phyloP scores from a whole-genome alignment of 2,888 invertebrate genomes.

The Onthophagus sagittarius region DNA sequence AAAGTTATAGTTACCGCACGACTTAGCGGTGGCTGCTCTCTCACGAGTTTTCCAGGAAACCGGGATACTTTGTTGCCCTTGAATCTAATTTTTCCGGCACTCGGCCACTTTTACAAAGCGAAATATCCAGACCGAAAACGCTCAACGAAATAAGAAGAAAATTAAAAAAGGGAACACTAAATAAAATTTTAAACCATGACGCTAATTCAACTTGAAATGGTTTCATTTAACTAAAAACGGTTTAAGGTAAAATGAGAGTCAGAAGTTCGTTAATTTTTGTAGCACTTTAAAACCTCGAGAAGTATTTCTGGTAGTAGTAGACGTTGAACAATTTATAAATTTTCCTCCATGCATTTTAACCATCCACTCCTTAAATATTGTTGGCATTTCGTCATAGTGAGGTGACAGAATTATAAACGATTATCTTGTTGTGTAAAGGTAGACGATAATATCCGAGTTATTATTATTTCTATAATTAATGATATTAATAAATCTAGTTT shows the following conservation, averaged over 20 bases:
- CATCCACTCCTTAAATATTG: not conserved
- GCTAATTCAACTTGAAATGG: not conserved
- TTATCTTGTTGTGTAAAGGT: not conserved
- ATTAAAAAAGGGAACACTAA: not conserved
- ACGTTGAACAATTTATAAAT: not conserved
- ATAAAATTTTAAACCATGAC: not conserved
- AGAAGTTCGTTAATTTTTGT: not conserved
- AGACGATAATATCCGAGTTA: too few species aligned
- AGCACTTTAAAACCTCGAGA: not conserved
- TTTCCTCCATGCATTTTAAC: not conserved
- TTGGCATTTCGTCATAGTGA: not conserved
- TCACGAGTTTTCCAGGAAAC: not conserved
- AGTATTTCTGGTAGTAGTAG: not conserved
- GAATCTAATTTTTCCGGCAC: not conserved
- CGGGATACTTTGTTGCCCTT: not conserved
- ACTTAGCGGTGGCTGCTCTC: not conserved
- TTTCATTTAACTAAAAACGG: not conserved
- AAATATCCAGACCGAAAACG: not conserved
- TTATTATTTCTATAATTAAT: too few species aligned
- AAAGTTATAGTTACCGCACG: not conserved
- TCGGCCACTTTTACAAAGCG: not conserved
- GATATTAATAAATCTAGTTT: too few species aligned
- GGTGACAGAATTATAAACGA: not conserved
- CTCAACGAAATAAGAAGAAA: too few species aligned
- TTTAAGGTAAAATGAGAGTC: not conserved